Evolutionary conservation across 1,140 invertebrate genomes (phyloP), one percentile per base, ranked within the genome.

Genomic region (Augochlora pura): DNA sequence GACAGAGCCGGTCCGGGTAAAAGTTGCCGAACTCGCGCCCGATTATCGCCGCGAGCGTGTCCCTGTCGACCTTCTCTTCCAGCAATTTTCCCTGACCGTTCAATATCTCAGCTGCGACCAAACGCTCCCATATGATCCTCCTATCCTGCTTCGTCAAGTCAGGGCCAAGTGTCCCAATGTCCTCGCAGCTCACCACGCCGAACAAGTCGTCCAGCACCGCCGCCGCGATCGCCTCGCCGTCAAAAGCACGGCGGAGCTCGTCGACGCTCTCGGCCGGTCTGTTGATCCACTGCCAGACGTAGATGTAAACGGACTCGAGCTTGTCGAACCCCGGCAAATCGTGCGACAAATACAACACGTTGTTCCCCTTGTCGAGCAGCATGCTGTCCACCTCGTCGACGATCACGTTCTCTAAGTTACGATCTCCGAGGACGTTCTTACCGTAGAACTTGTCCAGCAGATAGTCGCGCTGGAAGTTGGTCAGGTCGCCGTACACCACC

Each of bases 331-430:
- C 88, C 25, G 90, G 81, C 18, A 90, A 74, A 57, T 88, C 86
- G 10, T 88, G 84, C 0, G 90, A 91, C 68, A 92, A 80, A 66
- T 91, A 90, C 0, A 90, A 76, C n/a, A 91, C 88, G 67, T 90
- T 88, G 25, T 86, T 87, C 4, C 89, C 91, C 62, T 90, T 91
- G 68, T 92, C 91, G 0, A 92, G 84, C 25, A 91, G 71, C 91
- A 92, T 90, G 42, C 89, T 91, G 62, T 92, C 91, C 9, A 92
- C 90, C 72, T 92, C 91, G 75, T 92, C 91, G 14, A 92, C 72
- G 14, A 92, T 88, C 0, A 91, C 77, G 52, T 85, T 86, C 23
- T 80, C 77, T 69, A 88, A 89, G 21, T 70, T 77, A 57, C 85
- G 84, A 63, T 87, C 82, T 25, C 84, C 82, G 18, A 84, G 46